Percentiles rank a stretch among this genome's conserved stretches.
phyloP scores from a whole-genome alignment of 2,113 vertebrate species.

The Phalacrocorax carbo region DNA sequence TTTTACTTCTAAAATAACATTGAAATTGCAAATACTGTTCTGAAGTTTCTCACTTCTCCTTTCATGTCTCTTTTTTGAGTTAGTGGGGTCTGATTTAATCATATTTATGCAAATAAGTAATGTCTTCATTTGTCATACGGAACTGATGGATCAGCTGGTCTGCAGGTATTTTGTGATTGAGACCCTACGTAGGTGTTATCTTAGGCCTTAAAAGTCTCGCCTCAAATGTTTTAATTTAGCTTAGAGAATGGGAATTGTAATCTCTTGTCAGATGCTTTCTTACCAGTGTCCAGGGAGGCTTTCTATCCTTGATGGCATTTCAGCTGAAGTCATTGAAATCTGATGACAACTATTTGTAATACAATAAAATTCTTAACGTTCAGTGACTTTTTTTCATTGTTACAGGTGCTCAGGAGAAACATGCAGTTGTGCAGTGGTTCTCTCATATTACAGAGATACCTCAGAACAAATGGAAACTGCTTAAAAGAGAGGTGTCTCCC shows the following conservation, averaged over 20 bases:
- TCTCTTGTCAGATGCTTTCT: background rate
- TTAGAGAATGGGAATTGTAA: background rate
- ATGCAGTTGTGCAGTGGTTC: constrained; percentile 89
- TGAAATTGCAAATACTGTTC: background rate
- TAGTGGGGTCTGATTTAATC: background rate
- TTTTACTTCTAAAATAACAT: background rate
- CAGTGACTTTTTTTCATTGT: background rate
- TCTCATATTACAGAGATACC: constrained; percentile 82
- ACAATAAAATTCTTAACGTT: background rate
- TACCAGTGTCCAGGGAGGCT: background rate
- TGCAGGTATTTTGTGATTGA: background rate
- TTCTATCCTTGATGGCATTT: background rate
- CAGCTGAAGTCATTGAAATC: background rate
- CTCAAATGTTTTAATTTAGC: background rate
- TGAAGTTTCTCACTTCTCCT: background rate
- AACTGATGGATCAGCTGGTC: background rate
- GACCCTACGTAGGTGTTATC: background rate
- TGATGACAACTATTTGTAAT: background rate
- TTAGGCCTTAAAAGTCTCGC: background rate
- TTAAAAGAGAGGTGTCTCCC: constrained; percentile 78
- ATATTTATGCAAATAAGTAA: background rate
- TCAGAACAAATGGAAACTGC: constrained; percentile 71
- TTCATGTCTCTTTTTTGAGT: background rate
- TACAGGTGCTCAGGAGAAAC: constrained; percentile 76
- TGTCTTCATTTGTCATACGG: background rate